Evolutionary conservation across 1,140 invertebrate genomes (phyloP), one percentile per base, ranked within the genome.

Genomic region (Chrysopa pallens): DNA sequence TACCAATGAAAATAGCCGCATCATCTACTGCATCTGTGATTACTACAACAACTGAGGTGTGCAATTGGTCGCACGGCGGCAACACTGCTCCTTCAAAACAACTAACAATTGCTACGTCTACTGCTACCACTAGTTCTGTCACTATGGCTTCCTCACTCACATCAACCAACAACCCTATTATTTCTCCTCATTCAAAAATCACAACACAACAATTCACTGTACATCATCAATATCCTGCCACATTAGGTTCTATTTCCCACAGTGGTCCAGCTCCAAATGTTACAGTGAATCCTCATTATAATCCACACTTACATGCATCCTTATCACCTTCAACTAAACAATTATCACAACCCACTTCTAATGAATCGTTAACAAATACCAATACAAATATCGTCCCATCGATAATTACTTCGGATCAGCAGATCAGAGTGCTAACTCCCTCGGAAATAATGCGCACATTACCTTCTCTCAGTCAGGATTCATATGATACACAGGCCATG

Each of bases 361-460:
- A 48, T 23, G 40, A 40, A 38, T 44, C 40, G 36, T 43, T 43
- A 50, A 41, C 40, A 45, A 48, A 38, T 49, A 41, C 17, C 43
- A 40, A 8, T 14, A 6, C 8, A 8, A n/a, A 14, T 15, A 23
- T 23, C 5, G 17, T n/a, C 40, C 47, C 12, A 31, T 37, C 42
- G 39, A 40, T 42, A 39, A 48, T 49, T 14, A 52, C 57, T 13
- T 63, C 64, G 58, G 80, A 84, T 66, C 77, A 80, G 62, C 79
- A 83, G 64, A 84, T 84, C 66, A 75, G 80, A 63, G 81, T 84
- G 63, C 73, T 85, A 60, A 84, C 82, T 54, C 80, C 80, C 50
- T 83, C 79, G 51, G 81, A 84, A 73, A 84, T 84, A 60, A 84
- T 84, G 80, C 75, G 78, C 68, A 84, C 80, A 59, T 74, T 84